Percentiles rank a stretch among this genome's conserved stretches.
phyloP scores from a whole-genome alignment of 2,888 invertebrate species.

The Thymelicus acteon region DNA sequence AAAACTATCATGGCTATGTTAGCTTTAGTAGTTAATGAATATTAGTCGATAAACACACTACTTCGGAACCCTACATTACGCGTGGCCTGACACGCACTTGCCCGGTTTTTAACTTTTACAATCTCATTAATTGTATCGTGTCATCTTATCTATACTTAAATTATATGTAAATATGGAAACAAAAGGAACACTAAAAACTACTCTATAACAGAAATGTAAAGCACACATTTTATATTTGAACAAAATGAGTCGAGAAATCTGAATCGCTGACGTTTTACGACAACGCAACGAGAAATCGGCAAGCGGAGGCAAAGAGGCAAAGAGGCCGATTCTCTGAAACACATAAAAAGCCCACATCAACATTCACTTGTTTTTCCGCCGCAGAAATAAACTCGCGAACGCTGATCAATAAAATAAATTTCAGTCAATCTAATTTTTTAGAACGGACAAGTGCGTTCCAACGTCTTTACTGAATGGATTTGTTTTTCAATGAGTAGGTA shows the following conservation, averaged over 20 bases:
- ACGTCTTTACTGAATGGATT: neutral
- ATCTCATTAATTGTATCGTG: too few relatives aligned
- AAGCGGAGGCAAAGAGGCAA: conserved; percentile 12
- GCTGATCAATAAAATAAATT: conserved; percentile 33
- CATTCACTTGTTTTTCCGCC: conserved; percentile 19
- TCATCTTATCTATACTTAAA: too few relatives aligned
- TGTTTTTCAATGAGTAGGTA: neutral
- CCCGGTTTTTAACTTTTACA: too few relatives aligned
- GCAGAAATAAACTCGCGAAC: conserved; percentile 21
- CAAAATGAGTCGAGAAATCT: conserved; percentile 18
- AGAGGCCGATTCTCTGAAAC: conserved; percentile 14
- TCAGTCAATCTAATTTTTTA: conserved; percentile 25
- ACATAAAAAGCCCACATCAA: conserved; percentile 27
- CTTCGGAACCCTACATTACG: too few relatives aligned
- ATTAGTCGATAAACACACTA: too few relatives aligned
- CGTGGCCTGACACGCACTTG: too few relatives aligned
- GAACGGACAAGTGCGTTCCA: neutral
- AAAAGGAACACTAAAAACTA: neutral
- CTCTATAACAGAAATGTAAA: neutral
- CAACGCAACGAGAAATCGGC: conserved; percentile 15
- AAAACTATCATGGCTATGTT: too few relatives aligned
- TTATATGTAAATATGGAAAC: neutral
- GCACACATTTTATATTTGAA: conserved; percentile 2
- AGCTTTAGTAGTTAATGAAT: too few relatives aligned
- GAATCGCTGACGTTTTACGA: conserved; percentile 31